Conservation (phyloP, 2,797 vertebrate species). For the Parauchenoglanis ngamensis region DNA sequence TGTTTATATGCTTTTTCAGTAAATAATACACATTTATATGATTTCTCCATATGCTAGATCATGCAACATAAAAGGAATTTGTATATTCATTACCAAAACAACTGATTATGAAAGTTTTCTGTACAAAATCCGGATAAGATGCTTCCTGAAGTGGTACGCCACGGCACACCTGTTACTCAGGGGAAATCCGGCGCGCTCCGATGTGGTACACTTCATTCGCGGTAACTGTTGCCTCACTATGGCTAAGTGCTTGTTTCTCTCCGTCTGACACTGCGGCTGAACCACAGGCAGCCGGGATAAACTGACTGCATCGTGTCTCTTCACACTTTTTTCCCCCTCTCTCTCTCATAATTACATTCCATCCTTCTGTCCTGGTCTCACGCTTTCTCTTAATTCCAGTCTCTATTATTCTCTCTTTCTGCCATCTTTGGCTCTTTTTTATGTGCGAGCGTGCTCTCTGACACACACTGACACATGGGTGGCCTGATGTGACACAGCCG, state of each 20-base stretch:
- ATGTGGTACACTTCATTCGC: conserved; percentile 55
- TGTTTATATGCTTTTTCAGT: background rate
- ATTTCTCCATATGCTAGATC: background rate
- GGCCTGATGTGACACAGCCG: conserved; percentile 77
- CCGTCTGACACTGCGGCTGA: conserved; percentile 45
- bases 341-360: conserved; percentile 48
- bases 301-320: conserved; percentile 63
- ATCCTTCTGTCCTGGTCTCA: conserved; percentile 44
- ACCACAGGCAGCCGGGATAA: conserved; percentile 32
- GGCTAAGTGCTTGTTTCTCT: conserved; percentile 51
- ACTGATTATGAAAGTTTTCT: background rate
- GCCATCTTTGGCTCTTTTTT: conserved; percentile 38
- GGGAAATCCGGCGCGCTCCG: conserved; percentile 33
- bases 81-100: background rate
- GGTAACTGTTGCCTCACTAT: conserved; percentile 60
- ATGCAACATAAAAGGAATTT: background rate
- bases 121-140: background rate
- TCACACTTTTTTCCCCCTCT: conserved; percentile 19
- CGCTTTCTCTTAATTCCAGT: conserved; percentile 49
- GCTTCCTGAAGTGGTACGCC: background rate
- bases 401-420: conserved; percentile 52
- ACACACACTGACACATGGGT: conserved; percentile 69
- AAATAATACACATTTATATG: background rate
- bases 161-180: conserved; percentile 21
- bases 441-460: conserved; percentile 37